These are phyloP conservation scores for Trachelipus rathkii DNA, from an alignment of 1,140 invertebrate genomes.

Conservation along the genomic window DNA sequence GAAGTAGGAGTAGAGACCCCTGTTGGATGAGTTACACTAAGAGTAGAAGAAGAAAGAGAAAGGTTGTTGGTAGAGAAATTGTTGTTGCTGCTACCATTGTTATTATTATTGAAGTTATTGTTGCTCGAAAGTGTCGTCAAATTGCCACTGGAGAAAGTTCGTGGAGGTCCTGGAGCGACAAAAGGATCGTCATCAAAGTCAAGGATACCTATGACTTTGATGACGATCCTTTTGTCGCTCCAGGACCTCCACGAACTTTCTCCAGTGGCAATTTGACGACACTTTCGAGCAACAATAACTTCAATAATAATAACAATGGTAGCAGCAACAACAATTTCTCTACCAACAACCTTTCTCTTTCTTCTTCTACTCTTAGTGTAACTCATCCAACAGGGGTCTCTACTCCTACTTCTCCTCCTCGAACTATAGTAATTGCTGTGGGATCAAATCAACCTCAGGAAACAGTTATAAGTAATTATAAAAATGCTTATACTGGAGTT, in stretches of 20 bases:
- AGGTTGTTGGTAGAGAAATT: not conserved
- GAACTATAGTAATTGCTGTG: not conserved
- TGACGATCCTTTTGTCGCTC: not conserved
- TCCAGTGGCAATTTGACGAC: not conserved
- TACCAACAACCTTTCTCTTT: not conserved
- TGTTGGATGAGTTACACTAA: not conserved
- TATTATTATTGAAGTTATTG: conserved; percentile 4
- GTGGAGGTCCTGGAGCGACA: not conserved
- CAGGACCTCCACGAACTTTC: not conserved
- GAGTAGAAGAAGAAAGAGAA: not conserved
- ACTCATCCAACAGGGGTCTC: not conserved
- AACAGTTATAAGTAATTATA: conserved; percentile 1
- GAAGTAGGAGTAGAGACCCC: not conserved
- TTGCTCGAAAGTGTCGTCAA: not conserved
- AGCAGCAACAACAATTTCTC: not conserved
- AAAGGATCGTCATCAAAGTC: not conserved
- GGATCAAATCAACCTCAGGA: not conserved
- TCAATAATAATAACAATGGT: conserved; percentile 5
- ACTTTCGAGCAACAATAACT: not conserved
- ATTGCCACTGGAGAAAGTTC: conserved; percentile 1
- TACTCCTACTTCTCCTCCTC: conserved; percentile 1
- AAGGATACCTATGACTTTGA: not conserved
- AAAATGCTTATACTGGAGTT: not conserved
- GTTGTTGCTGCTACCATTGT: not conserved
- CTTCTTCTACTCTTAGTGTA: not conserved